These are phyloP conservation scores for Lasius fuliginosus DNA, from an alignment of 2,888 invertebrate genomes.

Conservation along the genomic window DNA sequence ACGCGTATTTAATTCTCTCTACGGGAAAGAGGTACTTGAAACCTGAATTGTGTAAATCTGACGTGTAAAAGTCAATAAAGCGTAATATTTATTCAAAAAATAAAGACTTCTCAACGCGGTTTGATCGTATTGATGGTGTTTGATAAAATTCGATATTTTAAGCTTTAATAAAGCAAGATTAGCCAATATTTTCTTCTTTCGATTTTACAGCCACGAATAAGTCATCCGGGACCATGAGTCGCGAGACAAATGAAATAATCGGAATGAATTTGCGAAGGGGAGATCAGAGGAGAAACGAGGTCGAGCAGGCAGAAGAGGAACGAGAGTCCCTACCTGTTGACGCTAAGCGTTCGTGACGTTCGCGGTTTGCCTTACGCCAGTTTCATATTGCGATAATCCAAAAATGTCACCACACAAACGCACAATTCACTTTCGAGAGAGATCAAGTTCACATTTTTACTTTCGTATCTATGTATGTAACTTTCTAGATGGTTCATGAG, in stretches of 20 bases:
- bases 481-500: neutral
- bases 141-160: neutral
- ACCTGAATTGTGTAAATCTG: neutral
- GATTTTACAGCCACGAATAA: conserved; percentile 10
- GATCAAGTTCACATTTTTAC: neutral
- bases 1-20: neutral
- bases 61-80: neutral
- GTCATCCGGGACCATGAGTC: neutral
- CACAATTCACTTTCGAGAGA: conserved; percentile 25
- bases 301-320: conserved; percentile 58
- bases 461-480: neutral
- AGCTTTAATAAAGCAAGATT: neutral
- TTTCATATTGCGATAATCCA: conserved; percentile 64
- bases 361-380: conserved; percentile 45
- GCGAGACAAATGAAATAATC: conserved; percentile 53
- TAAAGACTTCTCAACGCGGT: neutral
- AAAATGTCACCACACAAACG: conserved; percentile 51
- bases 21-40: neutral
- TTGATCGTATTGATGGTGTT: neutral
- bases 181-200: neutral
- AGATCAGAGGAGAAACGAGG: conserved; percentile 56
- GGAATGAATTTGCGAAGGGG: conserved; percentile 35
- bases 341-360: conserved; percentile 63
- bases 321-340: conserved; percentile 71
- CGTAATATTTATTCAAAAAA: conserved; percentile 2